Base-by-base conservation (phyloP, 1,140 invertebrate species). In the Antheraea pernyi region DNA sequence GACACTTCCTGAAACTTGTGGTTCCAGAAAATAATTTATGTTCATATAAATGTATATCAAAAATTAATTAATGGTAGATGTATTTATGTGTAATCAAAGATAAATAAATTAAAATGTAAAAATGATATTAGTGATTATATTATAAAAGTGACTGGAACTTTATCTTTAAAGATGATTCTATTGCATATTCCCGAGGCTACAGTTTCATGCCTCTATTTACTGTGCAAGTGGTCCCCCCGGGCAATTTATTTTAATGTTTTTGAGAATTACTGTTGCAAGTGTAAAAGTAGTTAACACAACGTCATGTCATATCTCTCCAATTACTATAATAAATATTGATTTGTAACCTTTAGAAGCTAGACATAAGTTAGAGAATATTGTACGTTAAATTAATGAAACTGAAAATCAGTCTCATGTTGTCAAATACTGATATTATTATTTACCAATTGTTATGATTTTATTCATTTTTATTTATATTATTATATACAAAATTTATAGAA, bases 41-140 rank as follows among this genome's bases (percentile, higher is more conserved):
- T 3, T 59, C 9, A 59, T 59, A 22, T 18, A 19, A 59, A 59
- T n/a, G n/a, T n/a, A n/a, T n/a, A n/a, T n/a, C n/a, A n/a, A n/a
- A n/a, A n/a, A n/a, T n/a, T n/a, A n/a, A n/a, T n/a, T n/a, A n/a
- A n/a, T n/a, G n/a, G n/a, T n/a, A n/a, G n/a, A 59, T 59, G 9
- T 59, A 19, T 59, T 18, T 11, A 59, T 59, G 58, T 59, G 16
- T 16, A 59, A 59, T 59, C 58, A 9, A 59, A 59, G 16, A 7
- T 5, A n/a, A 59, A 59, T 59, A 59, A 59, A 16, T 59, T 59
- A n/a, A 59, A 59, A 59, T 59, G 16, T 59, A 59, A n/a, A n/a
- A n/a, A n/a, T n/a, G n/a, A n/a, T n/a, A n/a, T n/a, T n/a, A n/a
- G n/a, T n/a, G n/a, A 59, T 59, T 59, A 59, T 22, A 59, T 16